phyloP scores from a whole-genome alignment of 2,113 vertebrate species.

The Polypterus senegalus region DNA sequence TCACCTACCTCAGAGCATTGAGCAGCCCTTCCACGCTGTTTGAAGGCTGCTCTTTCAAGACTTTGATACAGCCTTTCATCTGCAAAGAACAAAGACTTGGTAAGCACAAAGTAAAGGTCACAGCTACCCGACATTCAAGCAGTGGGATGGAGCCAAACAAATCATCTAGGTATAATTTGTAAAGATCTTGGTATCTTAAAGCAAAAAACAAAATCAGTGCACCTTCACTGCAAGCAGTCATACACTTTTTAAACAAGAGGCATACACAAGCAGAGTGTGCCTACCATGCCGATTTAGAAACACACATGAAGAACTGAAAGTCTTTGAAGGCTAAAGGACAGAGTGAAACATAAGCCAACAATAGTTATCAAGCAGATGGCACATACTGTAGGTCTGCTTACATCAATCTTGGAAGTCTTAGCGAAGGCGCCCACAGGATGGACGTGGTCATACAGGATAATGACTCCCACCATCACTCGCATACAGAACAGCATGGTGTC shows the following conservation, averaged over 20 bases:
- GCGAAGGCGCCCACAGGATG: conserved; percentile 85
- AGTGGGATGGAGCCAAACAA: conserved; percentile 6
- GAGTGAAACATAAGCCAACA: too few species aligned
- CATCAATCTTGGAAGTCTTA: conserved; percentile 86
- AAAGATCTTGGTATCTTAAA: too few species aligned
- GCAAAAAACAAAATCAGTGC: too few species aligned
- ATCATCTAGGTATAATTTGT: conserved; percentile 1
- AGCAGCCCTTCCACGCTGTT: conserved; percentile 84
- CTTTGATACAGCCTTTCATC: conserved; percentile 95
- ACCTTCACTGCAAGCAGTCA: too few species aligned
- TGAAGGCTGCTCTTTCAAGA: conserved; percentile 82
- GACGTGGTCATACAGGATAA: conserved; percentile 87
- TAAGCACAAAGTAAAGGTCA: conserved; percentile 36
- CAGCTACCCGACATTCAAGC: conserved; percentile 12
- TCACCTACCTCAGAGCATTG: conserved; percentile 71
- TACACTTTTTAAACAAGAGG: too few species aligned
- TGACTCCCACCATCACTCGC: conserved; percentile 87
- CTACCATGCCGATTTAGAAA: too few species aligned
- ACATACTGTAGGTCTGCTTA: conserved; percentile 38
- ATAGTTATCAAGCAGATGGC: too few species aligned
- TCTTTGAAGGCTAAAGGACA: too few species aligned
- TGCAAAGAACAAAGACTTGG: conserved; percentile 29
- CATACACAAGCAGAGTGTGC: too few species aligned
- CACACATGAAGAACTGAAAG: too few species aligned
- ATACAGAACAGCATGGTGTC: conserved; percentile 90